A percentile compares a stretch with the other conserved stretches of the same genome.
Evolutionary conservation across 2,888 invertebrate species (phyloP).

Genomic region (Maniola hyperantus): DNA sequence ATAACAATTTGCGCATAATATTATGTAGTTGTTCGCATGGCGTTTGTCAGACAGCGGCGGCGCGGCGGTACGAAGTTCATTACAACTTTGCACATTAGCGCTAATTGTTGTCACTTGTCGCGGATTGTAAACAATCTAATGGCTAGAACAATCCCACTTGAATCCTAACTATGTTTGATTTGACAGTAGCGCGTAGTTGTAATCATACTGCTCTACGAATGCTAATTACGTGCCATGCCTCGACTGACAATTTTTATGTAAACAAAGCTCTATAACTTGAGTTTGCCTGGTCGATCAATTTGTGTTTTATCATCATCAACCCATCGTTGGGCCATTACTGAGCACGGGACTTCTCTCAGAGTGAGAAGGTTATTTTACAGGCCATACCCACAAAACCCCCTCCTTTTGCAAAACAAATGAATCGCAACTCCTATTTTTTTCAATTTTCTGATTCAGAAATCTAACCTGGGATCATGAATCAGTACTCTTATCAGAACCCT

Average conservation of each 20-base stretch:
- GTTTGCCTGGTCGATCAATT: no score
- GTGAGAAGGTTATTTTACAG: no score
- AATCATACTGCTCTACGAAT: neutral
- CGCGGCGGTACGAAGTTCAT: neutral
- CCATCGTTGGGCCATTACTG: no score
- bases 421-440: no score
- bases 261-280: neutral
- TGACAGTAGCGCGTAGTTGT: neutral
- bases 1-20: neutral
- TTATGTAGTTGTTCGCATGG: neutral
- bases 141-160: neutral
- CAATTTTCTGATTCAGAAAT: no score
- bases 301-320: no score
- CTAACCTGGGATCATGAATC: no score
- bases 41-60: no score
- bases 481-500: no score
- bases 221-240: neutral
- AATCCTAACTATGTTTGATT: conserved; percentile 14
- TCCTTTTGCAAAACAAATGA: no score
- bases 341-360: no score
- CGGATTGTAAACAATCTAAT: conserved; percentile 5
- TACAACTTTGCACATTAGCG: neutral
- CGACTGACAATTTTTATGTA: neutral
- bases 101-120: conserved; percentile 1
- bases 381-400: no score